A percentile compares a stretch with the other conserved stretches of the same genome.
These are phyloP conservation scores for Agrotis clavis DNA, from an alignment of 2,888 invertebrate species.

Conservation along the genomic window DNA sequence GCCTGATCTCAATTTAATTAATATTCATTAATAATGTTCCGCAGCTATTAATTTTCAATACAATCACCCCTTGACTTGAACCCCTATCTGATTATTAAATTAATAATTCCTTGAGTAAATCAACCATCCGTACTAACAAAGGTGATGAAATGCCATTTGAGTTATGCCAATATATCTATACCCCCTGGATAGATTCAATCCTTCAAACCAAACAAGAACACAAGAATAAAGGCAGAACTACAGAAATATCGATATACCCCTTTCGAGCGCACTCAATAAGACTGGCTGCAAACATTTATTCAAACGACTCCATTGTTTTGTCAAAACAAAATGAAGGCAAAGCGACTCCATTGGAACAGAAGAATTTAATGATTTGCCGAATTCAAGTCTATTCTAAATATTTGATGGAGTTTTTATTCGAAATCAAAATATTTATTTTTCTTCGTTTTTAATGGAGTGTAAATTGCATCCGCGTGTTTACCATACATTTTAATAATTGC, in stretches of 20 bases:
- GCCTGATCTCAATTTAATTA: background rate
- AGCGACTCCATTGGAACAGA: constrained; percentile 54
- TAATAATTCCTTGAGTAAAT: constrained; percentile 12
- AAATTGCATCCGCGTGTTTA: constrained; percentile 63
- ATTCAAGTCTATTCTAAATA: constrained; percentile 57
- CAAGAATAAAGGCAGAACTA: constrained; percentile 33
- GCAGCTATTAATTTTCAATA: background rate
- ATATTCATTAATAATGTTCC: too few species aligned
- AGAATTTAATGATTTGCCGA: constrained; percentile 62
- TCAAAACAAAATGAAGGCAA: constrained; percentile 55
- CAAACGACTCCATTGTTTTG: constrained; percentile 60
- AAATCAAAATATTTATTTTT: constrained; percentile 56
- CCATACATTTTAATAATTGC: constrained; percentile 60
- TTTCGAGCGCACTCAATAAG: constrained; percentile 50
- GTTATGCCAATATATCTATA: constrained; percentile 30
- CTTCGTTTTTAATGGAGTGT: constrained; percentile 61
- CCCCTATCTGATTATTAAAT: constrained; percentile 26
- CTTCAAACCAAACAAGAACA: constrained; percentile 40
- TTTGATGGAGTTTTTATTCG: constrained; percentile 60
- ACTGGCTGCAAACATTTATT: constrained; percentile 61
- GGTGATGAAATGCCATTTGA: constrained; percentile 28
- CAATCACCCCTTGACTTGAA: background rate
- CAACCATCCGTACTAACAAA: constrained; percentile 9
- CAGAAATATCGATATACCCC: constrained; percentile 45
- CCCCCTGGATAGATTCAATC: constrained; percentile 39